Base-by-base conservation (phyloP, 2,797 vertebrate genomes). In the Hyperoplus immaculatus region DNA sequence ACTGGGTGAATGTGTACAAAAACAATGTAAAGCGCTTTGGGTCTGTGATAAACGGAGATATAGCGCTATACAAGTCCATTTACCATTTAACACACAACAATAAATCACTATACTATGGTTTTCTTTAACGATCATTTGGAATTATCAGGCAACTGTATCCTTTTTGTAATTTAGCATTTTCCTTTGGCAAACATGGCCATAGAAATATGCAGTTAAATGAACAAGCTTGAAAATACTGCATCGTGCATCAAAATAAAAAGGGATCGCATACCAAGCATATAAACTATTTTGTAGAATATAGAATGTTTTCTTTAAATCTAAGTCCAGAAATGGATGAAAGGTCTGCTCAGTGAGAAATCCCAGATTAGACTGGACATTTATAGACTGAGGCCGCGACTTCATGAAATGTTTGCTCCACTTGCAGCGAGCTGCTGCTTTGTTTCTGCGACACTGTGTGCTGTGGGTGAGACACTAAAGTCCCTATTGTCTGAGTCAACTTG, bases 401-500 rank as follows among this genome's bases (percentile, higher is more conserved):
- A 90, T 93, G 92, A 93, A 92, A 93, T 92, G 90, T 94, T 92
- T 91, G 89, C 93, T 92, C 88, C 93, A 93, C 87, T 92, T 87
- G 88, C 87, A 93, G 91, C 58, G 86, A 85, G 86, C 86, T 74
- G 57, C 29, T 29, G 90, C 93, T 95, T 95, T 95, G 94, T 95
- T 89, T 93, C 85, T 83, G 91, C 81, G 84, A 93, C 93, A 95
- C 94, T 94, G 88, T 82, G 93, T 91, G 94, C 93, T 85, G 91
- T 94, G 94, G 93, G 90, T 94, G 92, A 95, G 92, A 95, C 94
- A 93, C 95, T 94, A 94, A 95, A 95, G 94, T 94, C 95, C 82
- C 92, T 80, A 94, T 96, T 96, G 95, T 96, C 93, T 93, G 92
- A 94, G 91, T 95, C 94, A 96, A 96, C 94, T 96, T 96, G 95